These are phyloP conservation scores for Antedon mediterranea DNA, from an alignment of 53 echinoderm and acorn worm species.

Conservation along the genomic window DNA sequence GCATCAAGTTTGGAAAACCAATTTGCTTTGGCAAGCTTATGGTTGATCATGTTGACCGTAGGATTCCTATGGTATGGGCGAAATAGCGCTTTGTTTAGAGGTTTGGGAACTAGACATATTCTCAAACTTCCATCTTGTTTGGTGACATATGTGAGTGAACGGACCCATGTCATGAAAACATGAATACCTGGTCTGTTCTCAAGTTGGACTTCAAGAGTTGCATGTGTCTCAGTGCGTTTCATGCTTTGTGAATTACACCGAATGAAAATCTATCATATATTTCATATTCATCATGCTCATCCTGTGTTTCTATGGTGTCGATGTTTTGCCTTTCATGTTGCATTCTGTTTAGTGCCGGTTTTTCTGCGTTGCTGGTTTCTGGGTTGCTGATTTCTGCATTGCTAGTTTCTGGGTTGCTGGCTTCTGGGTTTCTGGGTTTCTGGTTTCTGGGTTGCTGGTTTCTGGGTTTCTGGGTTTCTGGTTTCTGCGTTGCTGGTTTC, in stretches of 20 bases:
- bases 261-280: background rate
- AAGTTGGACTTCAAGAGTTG: background rate
- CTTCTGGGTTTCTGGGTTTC: background rate
- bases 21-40: slow-evolving; percentile 21
- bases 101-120: slow-evolving; percentile 42
- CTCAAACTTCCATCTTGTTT: slow-evolving; percentile 31
- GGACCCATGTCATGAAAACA: slow-evolving; percentile 21
- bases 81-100: slow-evolving; percentile 26
- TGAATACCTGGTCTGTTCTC: background rate
- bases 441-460: background rate
- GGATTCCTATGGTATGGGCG: slow-evolving; percentile 33
- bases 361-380: background rate
- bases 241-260: background rate
- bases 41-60: slow-evolving; percentile 30
- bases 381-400: background rate
- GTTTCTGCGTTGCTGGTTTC: background rate
- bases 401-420: too few relatives aligned
- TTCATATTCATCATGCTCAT: background rate
- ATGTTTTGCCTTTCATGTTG: background rate
- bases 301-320: background rate
- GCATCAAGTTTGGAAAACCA: slow-evolving; percentile 25
- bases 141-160: slow-evolving; percentile 19
- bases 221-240: background rate
- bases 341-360: background rate
- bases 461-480: too few relatives aligned